Percentiles rank a stretch among this genome's conserved stretches.
phyloP scores from a whole-genome alignment of 2,797 vertebrate species.

The Sciurus carolinensis region DNA sequence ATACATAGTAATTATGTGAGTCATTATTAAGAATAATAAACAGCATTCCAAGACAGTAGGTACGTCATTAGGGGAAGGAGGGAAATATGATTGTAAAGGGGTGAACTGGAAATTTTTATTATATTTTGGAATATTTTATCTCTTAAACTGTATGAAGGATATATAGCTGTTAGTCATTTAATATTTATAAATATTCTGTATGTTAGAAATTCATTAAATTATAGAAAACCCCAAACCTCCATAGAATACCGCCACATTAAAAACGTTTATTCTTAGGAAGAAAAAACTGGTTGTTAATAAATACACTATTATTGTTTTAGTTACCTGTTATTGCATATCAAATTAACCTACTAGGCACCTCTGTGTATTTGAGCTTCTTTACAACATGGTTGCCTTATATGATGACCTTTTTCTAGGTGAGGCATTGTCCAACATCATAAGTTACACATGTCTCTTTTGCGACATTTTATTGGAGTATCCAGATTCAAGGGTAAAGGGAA shows the following conservation, averaged over 20 bases:
- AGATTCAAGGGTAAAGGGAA: constrained; percentile 1
- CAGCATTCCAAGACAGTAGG: neutral
- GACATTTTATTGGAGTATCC: neutral
- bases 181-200: neutral
- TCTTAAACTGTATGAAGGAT: constrained; percentile 5
- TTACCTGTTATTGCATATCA: neutral
- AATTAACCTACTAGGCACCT: neutral
- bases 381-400: neutral
- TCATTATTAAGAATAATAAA: constrained; percentile 48
- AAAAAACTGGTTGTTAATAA: constrained; percentile 12
- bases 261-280: constrained; percentile 32
- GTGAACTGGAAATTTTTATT: neutral
- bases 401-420: neutral
- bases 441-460: neutral
- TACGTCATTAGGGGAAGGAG: neutral
- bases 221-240: neutral
- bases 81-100: neutral
- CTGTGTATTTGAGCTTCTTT: neutral
- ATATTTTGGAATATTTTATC: constrained; percentile 36
- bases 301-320: neutral
- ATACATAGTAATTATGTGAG: neutral
- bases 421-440: neutral
- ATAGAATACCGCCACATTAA: constrained; percentile 27
- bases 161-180: constrained; percentile 6
- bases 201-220: constrained; percentile 4